Conservation (phyloP, 2,888 invertebrate genomes). For the Galerucella nymphaeae region DNA sequence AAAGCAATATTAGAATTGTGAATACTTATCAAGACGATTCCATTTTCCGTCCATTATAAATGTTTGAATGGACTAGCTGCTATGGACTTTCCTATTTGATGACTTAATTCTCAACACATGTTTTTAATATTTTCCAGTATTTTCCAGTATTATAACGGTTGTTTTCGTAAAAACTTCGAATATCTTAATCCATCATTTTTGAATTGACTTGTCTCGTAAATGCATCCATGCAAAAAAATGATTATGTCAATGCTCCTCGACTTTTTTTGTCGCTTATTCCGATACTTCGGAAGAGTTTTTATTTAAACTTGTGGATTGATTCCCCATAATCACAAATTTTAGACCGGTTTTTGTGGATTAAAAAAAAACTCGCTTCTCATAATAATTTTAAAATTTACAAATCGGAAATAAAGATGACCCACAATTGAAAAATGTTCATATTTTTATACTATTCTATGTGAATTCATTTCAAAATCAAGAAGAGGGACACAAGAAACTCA, state of each 20-base stretch:
- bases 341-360: neutral
- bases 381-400: too few species aligned
- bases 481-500: too few species aligned
- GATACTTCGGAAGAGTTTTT: constrained; percentile 20
- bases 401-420: too few species aligned
- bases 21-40: too few species aligned
- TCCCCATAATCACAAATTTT: neutral
- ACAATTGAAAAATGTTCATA: too few species aligned
- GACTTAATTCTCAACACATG: neutral
- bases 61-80: too few species aligned
- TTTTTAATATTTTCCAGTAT: neutral
- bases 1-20: too few species aligned
- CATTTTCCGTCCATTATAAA: too few species aligned
- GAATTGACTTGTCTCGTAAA: constrained; percentile 29
- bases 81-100: neutral
- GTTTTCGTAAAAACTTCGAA: constrained; percentile 20
- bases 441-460: too few species aligned
- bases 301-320: constrained; percentile 32
- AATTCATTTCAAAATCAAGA: too few species aligned
- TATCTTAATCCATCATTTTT: constrained; percentile 31
- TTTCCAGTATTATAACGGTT: constrained; percentile 15
- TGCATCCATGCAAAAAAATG: constrained; percentile 33
- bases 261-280: constrained; percentile 9
- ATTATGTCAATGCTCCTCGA: constrained; percentile 32
- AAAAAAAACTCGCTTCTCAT: neutral